A percentile compares a stretch with the other conserved stretches of the same genome.
Evolutionary conservation across 1,140 invertebrate species (phyloP).

Genomic region (Phortica variegata): DNA sequence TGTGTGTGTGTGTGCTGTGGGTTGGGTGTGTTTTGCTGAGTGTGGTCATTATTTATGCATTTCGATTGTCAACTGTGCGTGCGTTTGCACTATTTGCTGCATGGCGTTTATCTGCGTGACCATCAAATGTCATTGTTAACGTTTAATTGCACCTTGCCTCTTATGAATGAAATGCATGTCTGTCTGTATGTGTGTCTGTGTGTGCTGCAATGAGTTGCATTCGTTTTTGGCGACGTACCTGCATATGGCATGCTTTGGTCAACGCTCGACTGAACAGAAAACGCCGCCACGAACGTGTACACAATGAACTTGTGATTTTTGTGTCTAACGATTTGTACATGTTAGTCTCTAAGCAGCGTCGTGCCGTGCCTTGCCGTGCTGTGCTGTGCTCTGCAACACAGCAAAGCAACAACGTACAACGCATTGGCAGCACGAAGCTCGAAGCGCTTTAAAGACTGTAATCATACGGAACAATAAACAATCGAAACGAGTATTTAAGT

Average conservation of each 20-base stretch:
- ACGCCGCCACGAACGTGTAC: conserved; percentile 47
- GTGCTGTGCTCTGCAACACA: no score
- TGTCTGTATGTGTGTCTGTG: not conserved
- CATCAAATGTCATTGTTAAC: conserved; percentile 51
- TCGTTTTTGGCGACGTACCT: conserved; percentile 37
- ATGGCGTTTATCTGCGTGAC: conserved; percentile 48
- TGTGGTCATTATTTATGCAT: conserved; percentile 46
- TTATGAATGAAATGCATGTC: conserved; percentile 32
- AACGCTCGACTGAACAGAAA: no score
- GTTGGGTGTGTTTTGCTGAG: conserved; percentile 10
- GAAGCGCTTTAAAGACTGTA: conserved; percentile 44
- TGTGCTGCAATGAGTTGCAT: conserved; percentile 12
- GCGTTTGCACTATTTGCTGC: conserved; percentile 11
- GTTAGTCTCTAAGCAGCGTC: conserved; percentile 4
- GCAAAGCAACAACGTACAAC: no score
- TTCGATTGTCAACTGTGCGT: conserved; percentile 47
- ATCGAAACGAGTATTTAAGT: conserved; percentile 50
- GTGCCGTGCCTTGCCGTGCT: no score
- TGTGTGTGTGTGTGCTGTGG: conserved; percentile 1
- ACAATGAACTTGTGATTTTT: conserved; percentile 54
- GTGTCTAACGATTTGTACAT: conserved; percentile 50
- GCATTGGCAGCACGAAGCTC: no score
- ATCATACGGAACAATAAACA: conserved; percentile 51
- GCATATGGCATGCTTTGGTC: conserved; percentile 24
- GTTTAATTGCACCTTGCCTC: conserved; percentile 54